Evolutionary conservation across 2,113 vertebrate species (phyloP), one percentile per base, ranked within the genome.

Genomic region (Toxotes jaculatrix): DNA sequence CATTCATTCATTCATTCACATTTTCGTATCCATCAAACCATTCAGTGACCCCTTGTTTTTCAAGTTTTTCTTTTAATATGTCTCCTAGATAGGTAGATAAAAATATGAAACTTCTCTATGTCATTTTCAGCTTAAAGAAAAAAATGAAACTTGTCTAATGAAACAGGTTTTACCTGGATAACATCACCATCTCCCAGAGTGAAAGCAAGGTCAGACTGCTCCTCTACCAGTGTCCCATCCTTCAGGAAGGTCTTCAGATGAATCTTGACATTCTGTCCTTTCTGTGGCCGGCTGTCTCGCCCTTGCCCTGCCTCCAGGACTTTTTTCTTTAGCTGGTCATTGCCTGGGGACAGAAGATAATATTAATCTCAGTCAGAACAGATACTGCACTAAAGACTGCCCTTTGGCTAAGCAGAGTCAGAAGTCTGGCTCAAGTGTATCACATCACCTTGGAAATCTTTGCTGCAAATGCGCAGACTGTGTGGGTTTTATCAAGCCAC

Each of bases 141-240:
- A 40, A 64, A 34, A 27, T n/a, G 32, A 11, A 75, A 36, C 19
- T 12, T 60, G 60, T 43, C 3, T 17, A 55, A 43, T 42, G 3
- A 27, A 70, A 53, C 1, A 1, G 12, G 40, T n/a, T 32, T 38
- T 87, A 99, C 98, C 96, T 99, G 98, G 47, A 99, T 94, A 47
- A 99, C 96, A 0, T 99, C 98, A 0, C 98, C 97, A 82, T 99
- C 98, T 14, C 98, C 98, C 73, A 99, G 80, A 0, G 97, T 98
- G 88, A 99, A 99, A 42, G 89, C 74, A 47, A 98, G 91, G 4
- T 92, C 74, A 0, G 91, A 85, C 16, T 95, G 91, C 64, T 98
- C 96, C 51, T 96, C 96, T 17, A 97, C 94, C 7, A 95, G 81
- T 0, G 91, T 95, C 59, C 96, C 96, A n/a, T 95, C 93, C 72